Evolutionary conservation across 1,140 invertebrate species (phyloP), one percentile per base, ranked within the genome.

Genomic region (Procambarus virginalis): DNA sequence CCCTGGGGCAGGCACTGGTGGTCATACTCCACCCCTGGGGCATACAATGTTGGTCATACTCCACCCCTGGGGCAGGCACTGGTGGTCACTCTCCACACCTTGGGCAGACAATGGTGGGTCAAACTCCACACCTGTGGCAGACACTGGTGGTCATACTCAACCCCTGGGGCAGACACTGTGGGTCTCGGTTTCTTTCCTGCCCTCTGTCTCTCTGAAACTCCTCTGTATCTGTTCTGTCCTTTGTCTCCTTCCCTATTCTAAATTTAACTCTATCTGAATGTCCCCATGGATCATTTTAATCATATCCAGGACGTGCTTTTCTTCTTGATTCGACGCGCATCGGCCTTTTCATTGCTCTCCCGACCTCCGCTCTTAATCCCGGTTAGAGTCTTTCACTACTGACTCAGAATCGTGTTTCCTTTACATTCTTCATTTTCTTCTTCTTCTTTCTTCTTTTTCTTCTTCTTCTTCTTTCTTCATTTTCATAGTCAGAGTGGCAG

Each of bases 401-500:
- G 22, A n/a, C 68, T 68, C 20, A 78, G 87, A 83, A 77, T 83
- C 80, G 87, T 77, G 64, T 76, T 4, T 75, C 80, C 64, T 78
- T 84, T n/a, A 22, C 80, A 68, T 78, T 89, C 73, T 84, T 83
- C 79, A 51, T 73, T 78, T 34, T 73, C 45, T 75, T 60, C 51
- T 55, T 82, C 78, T 84, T 89, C 49, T 60, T 82, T 34, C 64
- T 83, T 81, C 84, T 89, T 49, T 89, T 83, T 9, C 68, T 82
- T 55, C 84, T 89, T 49, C 78, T 89, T 45, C 51, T 83, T 55
- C 77, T 82, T 22, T 82, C 78, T 46, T 89, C 60, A 10, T 77
- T 34, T 5, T 81, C 73, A 51, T 75, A 58, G 2, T 89, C 87
- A n/a, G 85, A 87, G 6, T 87, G 77, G 12, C 76, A 14, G 77